phyloP scores from a whole-genome alignment of 2,113 vertebrate genomes.

The Triplophysa siluroides region DNA sequence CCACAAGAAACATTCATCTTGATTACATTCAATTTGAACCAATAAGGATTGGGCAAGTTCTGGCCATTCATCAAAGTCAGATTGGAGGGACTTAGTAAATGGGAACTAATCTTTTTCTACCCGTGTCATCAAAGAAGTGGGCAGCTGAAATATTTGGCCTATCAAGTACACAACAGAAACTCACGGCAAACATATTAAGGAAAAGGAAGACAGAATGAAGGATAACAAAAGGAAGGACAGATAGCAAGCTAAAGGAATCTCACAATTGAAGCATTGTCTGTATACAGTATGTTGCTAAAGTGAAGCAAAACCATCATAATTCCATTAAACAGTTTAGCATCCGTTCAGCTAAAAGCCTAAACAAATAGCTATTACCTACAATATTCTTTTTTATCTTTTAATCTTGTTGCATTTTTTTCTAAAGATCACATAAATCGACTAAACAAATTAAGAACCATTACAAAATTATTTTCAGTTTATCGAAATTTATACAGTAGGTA shows the following conservation, averaged over 20 bases:
- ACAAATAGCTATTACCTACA: too few species aligned
- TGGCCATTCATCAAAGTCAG: constrained; percentile 70
- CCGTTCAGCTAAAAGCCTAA: too few species aligned
- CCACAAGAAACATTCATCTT: constrained; percentile 70
- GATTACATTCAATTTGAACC: constrained; percentile 71
- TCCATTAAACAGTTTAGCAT: too few species aligned
- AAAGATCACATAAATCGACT: too few species aligned
- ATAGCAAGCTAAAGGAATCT: not conserved
- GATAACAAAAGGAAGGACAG: not conserved
- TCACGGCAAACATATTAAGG: not conserved
- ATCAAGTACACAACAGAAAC: constrained; percentile 10
- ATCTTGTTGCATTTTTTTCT: too few species aligned
- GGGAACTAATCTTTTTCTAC: constrained; percentile 52
- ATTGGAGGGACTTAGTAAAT: constrained; percentile 57
- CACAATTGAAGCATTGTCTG: not conserved
- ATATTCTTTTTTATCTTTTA: too few species aligned
- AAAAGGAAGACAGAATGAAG: not conserved
- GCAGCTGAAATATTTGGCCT: constrained; percentile 42
- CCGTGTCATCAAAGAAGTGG: constrained; percentile 47
- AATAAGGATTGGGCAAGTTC: constrained; percentile 69
- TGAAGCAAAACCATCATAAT: not conserved
- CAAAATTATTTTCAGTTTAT: too few species aligned
- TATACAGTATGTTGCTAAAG: not conserved
- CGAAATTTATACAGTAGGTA: too few species aligned
- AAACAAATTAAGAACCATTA: too few species aligned